A percentile compares a stretch with the other conserved stretches of the same genome.
These are phyloP conservation scores for Dynastes grantii DNA, from an alignment of 2,888 invertebrate genomes.

Conservation along the genomic window DNA sequence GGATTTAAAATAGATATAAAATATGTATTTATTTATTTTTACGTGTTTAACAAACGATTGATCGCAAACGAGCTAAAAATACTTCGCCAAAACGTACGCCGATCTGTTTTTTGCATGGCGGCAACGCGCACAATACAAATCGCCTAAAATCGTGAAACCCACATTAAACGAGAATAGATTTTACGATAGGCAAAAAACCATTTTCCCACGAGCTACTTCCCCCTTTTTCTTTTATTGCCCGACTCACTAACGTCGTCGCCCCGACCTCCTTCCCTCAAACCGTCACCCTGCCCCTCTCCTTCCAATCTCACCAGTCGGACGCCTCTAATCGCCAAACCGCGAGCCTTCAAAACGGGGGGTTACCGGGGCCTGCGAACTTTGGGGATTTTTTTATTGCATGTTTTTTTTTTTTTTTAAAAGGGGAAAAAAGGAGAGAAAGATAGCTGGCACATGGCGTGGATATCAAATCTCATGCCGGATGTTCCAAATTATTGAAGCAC, in stretches of 20 bases:
- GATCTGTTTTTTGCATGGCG: no score
- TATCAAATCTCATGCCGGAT: no score
- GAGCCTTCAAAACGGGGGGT: slow-evolving; percentile 43
- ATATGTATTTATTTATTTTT: no score
- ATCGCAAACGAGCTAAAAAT: no score
- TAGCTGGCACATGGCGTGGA: no score
- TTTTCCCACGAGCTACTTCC: slow-evolving; percentile 39
- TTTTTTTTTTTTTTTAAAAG: no score
- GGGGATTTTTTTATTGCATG: slow-evolving; percentile 41
- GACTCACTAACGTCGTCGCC: not conserved
- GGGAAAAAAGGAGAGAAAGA: no score
- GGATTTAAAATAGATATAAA: no score
- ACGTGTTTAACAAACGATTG: no score
- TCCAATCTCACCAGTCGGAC: not conserved
- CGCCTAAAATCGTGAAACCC: slow-evolving; percentile 41
- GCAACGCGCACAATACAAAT: slow-evolving; percentile 38
- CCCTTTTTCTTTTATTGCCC: slow-evolving; percentile 44
- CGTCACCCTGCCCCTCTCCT: not conserved
- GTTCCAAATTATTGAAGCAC: no score
- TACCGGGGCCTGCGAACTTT: slow-evolving; percentile 18
- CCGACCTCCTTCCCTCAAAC: not conserved
- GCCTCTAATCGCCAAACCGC: slow-evolving; percentile 10
- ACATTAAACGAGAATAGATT: slow-evolving; percentile 46
- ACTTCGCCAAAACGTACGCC: no score
- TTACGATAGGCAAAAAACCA: slow-evolving; percentile 38